Conservation (phyloP, 2,888 invertebrate species). For the Rhimphoctona megacephalus region DNA sequence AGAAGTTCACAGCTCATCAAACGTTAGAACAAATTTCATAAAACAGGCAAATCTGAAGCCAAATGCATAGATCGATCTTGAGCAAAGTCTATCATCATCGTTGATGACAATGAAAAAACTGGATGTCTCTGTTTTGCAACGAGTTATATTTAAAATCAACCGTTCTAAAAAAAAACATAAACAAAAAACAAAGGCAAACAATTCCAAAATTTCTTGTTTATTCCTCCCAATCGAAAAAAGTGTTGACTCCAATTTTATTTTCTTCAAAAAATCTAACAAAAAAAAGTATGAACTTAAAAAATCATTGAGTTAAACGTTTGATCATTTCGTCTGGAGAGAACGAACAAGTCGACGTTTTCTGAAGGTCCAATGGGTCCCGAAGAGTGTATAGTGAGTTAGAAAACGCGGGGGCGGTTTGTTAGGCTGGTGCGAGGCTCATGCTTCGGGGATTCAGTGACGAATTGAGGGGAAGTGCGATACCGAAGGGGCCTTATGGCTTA, state of each 20-base stretch:
- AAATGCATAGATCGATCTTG: no score
- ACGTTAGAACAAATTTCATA: no score
- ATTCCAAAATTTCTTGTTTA: not conserved
- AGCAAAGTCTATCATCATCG: no score
- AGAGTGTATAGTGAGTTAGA: conserved; percentile 8
- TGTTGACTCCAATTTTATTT: not conserved
- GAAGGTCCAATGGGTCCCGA: not conserved
- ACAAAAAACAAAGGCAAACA: no score
- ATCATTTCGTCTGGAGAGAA: conserved; percentile 13
- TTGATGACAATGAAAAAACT: no score
- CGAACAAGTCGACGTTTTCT: conserved; percentile 23
- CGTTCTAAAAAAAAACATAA: no score
- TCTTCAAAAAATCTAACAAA: not conserved
- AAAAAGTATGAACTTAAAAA: not conserved
- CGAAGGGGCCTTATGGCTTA: conserved; percentile 57
- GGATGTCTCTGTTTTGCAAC: no score
- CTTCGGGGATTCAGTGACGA: conserved; percentile 51
- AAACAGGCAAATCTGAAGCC: no score
- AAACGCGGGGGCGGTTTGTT: conserved; percentile 58
- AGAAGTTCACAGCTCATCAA: no score
- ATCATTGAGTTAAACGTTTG: not conserved
- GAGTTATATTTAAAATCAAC: no score
- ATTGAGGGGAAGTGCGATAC: conserved; percentile 14
- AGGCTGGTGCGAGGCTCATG: conserved; percentile 53
- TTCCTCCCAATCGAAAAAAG: not conserved